Base-by-base conservation (phyloP, 2,797 vertebrate genomes). In the Garrulus glandarius region DNA sequence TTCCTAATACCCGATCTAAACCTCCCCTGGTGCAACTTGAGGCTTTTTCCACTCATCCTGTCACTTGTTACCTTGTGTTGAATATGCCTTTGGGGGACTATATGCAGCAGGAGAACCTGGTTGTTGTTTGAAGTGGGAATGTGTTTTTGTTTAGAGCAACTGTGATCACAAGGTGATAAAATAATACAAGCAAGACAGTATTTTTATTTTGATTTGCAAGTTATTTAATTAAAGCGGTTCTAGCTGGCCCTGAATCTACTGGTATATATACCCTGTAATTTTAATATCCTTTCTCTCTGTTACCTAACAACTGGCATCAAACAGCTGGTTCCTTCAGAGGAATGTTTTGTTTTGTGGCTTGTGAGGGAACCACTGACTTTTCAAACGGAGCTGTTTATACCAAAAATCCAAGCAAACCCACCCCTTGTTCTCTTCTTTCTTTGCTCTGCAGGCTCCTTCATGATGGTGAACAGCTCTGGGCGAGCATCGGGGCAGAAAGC, bases 401-500 rank as follows among this genome's bases (percentile, higher is more conserved):
- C 8, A 26, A 49, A 60, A 64, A 56, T 8, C 36, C 34, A 36
- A 77, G 13, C 43, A 59, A 83, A 82, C 2, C 32, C 36, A 70
- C 72, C 27, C 69, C 60, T 27, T 56, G n/a, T 37, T 83, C n/a
- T 65, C 16, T 5, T 39, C n/a, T 41, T 13, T 4, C 59, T 59
- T 64, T 47, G 36, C n/a, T 85, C 74, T 85, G 3, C 55, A 99
- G 99, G 99, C 37, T 99, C 99, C 70, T 99, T 99, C 98, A 99
- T 99, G 99, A 98, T 99, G 98, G 99, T 99, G 95, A 99, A 99
- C 69, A 99, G 99, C 74, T 99, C 99, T 4, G 99, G 99, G 50
- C 97, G 98, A 41, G 99, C 99, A 0, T 99, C 99, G 0, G 99
- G 99, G 44, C 99, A 99, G 98, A 99, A 99, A 77, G 99, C 99